Base-by-base conservation (phyloP, 2,113 vertebrate genomes). In the Perognathus longimembris region DNA sequence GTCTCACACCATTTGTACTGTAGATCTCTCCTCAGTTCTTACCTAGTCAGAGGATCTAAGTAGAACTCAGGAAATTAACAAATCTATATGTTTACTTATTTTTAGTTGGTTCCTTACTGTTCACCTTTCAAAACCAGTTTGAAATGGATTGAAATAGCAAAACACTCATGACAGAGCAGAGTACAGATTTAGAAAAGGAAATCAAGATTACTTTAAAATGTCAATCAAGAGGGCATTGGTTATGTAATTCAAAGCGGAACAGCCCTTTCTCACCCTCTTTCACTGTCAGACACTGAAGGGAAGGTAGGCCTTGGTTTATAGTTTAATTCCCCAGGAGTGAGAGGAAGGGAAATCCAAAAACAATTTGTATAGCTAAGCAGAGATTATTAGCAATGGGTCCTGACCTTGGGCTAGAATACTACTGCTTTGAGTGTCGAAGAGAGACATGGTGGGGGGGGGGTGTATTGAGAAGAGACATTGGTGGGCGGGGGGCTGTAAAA, bases 111-210 rank as follows among this genome's bases (percentile, higher is more conserved):
- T 81, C 63, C 24, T 92, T 95, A 69, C n/a, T 59, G 59, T 85
- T 94, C 67, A 87, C 50, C 81, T 85, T 96, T 40, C 24, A 69
- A 73, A 92, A 94, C 28, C 64, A 86, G 76, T 76, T 70, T 89
- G 59, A 94, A 63, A 70, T 91, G 69, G 45, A 89, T 42, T 18
- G 74, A 96, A 94, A 82, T 67, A 94, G 85, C 83, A 94, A 94
- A 94, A 91, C 61, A 79, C 28, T 88, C 73, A 80, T 81, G 69
- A 76, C 40, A 79, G 45, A 94, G 79, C 64, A 77, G 74, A 88
- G 63, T 73, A 87, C 63, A 87, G 93, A 92, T 92, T 96, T 91
- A 95, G 92, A 92, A 94, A 95, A 93, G 76, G 80, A 95, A 92
- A 89, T 76, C 80, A 89, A 69, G 85, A 86, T 91, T 45, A 89